Base-by-base conservation (phyloP, 2,888 invertebrate genomes). In the Sarcophaga rosellei region DNA sequence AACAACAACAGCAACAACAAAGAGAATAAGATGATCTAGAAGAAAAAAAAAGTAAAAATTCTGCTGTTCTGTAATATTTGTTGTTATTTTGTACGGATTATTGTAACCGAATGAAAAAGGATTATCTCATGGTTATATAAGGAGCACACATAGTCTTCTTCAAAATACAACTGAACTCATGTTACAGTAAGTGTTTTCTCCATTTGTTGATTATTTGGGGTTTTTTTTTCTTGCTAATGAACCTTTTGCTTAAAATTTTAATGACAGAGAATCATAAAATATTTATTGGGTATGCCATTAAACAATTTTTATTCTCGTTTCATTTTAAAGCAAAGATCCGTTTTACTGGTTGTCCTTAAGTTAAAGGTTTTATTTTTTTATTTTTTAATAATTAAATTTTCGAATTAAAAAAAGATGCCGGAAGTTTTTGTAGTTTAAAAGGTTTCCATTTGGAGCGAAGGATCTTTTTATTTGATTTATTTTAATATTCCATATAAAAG, bases 51-150 rank as follows among this genome's bases (percentile, higher is more conserved):
- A 47, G 23, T 4, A 23, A 3, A 61, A 61, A 47, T 35, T 35
- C 35, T 70, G 70, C 73, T 78, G 21, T 10, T n/a, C n/a, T 73
- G 53, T 12, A 35, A 10, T 10, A 35, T 35, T 10, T 35, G 35
- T 35, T 35, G 35, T 35, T 35, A 35, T 75, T 25, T 20, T 20
- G 17, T 62, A 68, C 66, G 82, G 82, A 83, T 78, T 83, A 83
- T 62, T 73, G 23, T 59, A 35, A 44, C 69, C 4, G 3, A 63
- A 44, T 68, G 57, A 21, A 72, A 76, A 78, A 81, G 85, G 85
- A 85, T 85, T 85, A 85, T 81, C 81, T 78, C 68, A 85, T 85
- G 85, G 45, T 74, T 81, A 72, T 81, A 61, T 77, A 81, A 81
- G 75, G 74, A 81, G 78, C 65, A 53, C 4, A 85, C n/a, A 78